phyloP scores from a whole-genome alignment of 2,797 vertebrate genomes.

The Trematomus bernacchii region DNA sequence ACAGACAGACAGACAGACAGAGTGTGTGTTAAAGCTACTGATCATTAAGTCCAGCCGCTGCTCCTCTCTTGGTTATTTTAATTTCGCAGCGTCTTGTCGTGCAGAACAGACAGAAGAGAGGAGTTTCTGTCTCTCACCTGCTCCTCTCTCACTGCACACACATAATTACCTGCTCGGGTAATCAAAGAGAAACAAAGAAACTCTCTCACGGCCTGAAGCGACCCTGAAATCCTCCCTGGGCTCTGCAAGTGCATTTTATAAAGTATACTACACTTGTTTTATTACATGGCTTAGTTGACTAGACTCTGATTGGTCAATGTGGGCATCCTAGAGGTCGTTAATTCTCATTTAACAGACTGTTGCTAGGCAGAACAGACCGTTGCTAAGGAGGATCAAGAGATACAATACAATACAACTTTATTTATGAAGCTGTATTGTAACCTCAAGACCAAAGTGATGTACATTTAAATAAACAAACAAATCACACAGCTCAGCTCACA shows the following conservation, averaged over 20 bases:
- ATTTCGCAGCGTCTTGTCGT: constrained; percentile 32
- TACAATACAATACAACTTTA: too few relatives aligned
- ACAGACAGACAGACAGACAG: too few relatives aligned
- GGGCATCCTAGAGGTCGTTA: too few relatives aligned
- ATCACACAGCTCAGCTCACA: too few relatives aligned
- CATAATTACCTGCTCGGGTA: constrained; percentile 52
- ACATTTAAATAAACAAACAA: too few relatives aligned
- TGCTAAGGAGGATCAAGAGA: neutral
- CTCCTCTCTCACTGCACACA: constrained; percentile 47
- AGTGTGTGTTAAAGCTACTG: constrained; percentile 41
- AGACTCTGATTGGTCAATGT: too few relatives aligned
- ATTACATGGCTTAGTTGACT: neutral
- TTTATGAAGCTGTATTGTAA: too few relatives aligned
- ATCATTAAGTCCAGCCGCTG: constrained; percentile 49
- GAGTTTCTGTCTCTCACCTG: constrained; percentile 44
- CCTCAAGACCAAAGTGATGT: too few relatives aligned
- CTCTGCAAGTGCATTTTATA: neutral
- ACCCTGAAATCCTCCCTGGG: neutral
- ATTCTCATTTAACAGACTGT: too few relatives aligned
- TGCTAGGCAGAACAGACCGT: too few relatives aligned
- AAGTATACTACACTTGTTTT: too few relatives aligned
- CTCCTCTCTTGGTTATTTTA: constrained; percentile 30
- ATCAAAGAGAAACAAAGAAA: constrained; percentile 39
- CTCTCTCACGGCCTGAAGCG: neutral
- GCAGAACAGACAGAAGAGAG: constrained; percentile 44